Percentiles rank a stretch among this genome's conserved stretches.
phyloP scores from a whole-genome alignment of 1,140 invertebrate species.

The Callitettix versicolor region DNA sequence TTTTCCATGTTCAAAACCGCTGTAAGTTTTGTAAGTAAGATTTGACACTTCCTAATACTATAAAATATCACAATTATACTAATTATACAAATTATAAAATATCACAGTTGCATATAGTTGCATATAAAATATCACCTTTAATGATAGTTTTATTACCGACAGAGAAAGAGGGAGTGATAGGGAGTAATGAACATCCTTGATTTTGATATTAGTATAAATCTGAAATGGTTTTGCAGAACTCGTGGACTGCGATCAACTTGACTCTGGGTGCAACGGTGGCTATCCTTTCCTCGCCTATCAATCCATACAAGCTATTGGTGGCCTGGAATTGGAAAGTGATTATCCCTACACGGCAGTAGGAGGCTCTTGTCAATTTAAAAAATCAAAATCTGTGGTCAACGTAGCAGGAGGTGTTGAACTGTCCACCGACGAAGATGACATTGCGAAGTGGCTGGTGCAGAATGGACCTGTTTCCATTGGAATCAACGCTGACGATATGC shows the following conservation, averaged over 20 bases:
- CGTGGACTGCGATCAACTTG: conserved; percentile 89
- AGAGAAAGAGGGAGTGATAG: too few relatives aligned
- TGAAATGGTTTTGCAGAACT: conserved; percentile 56
- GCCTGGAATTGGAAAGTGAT: conserved; percentile 78
- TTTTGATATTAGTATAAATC: too few relatives aligned
- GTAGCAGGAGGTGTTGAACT: conserved; percentile 80
- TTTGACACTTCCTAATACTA: too few relatives aligned
- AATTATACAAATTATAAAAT: too few relatives aligned
- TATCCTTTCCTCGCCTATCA: conserved; percentile 82
- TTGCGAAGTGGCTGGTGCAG: conserved; percentile 81
- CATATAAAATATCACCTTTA: too few relatives aligned
- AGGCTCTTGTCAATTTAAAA: conserved; percentile 72
- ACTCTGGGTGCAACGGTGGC: conserved; percentile 87
- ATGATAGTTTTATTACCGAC: too few relatives aligned
- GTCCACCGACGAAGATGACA: conserved; percentile 78
- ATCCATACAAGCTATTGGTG: conserved; percentile 70
- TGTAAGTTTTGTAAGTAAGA: too few relatives aligned
- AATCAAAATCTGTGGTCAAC: conserved; percentile 52
- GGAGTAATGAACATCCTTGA: too few relatives aligned
- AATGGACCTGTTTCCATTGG: conserved; percentile 96
- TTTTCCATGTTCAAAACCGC: too few relatives aligned
- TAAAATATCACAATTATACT: too few relatives aligned
- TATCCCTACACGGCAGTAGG: conserved; percentile 85
- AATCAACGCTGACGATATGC: conserved; percentile 96
- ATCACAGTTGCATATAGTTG: too few relatives aligned